Conservation (phyloP, 2,888 invertebrate genomes). For the Lepeophtheirus nordmannii region DNA sequence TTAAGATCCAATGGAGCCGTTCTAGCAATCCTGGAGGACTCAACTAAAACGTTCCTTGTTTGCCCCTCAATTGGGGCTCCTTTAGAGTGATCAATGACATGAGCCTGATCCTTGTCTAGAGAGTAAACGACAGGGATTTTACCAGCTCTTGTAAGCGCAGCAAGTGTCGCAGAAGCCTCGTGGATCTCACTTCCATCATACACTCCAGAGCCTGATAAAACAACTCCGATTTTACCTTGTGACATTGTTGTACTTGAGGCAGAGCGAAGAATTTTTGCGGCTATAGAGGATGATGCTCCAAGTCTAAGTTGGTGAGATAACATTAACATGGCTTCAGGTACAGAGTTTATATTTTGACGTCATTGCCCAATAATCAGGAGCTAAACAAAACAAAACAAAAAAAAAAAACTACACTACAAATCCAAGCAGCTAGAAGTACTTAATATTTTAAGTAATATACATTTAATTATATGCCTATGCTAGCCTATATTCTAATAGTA, state of each 20-base stretch:
- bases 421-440: too few species aligned
- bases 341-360: too few species aligned
- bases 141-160: constrained; percentile 36
- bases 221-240: constrained; percentile 30
- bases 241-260: neutral
- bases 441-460: too few species aligned
- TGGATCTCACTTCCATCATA: constrained; percentile 43
- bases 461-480: too few species aligned
- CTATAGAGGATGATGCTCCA: too few species aligned
- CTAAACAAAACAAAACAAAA: too few species aligned
- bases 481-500: too few species aligned
- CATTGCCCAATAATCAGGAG: too few species aligned
- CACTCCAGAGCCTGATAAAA: constrained; percentile 42
- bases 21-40: constrained; percentile 41
- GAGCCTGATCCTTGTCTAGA: constrained; percentile 37
- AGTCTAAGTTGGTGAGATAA: too few species aligned
- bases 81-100: constrained; percentile 38
- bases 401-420: too few species aligned
- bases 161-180: constrained; percentile 39
- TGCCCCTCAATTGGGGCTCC: constrained; percentile 31
- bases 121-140: constrained; percentile 32
- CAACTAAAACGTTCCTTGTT: constrained; percentile 39
- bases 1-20: constrained; percentile 33
- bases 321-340: too few species aligned
- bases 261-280: too few species aligned